Conservation (phyloP, 2,113 vertebrate species). For the Neogobius melanostomus region DNA sequence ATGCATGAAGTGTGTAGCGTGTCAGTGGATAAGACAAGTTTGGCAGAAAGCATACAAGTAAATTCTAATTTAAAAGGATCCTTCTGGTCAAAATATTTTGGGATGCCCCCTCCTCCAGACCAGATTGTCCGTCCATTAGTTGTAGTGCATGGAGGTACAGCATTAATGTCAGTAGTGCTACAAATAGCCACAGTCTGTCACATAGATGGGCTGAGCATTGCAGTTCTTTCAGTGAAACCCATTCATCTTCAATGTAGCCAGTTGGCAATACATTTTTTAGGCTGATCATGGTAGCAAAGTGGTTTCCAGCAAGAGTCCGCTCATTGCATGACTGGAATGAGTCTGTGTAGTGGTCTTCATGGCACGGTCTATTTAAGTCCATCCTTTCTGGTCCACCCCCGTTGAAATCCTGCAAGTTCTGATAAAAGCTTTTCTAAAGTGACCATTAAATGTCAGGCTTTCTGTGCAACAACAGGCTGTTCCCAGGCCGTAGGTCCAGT, state of each 20-base stretch:
- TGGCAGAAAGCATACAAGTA: slow-evolving; percentile 62
- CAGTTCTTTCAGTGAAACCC: slow-evolving; percentile 28
- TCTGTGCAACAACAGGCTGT: slow-evolving; percentile 6
- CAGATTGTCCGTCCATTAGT: slow-evolving; percentile 41
- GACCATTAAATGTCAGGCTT: slow-evolving; percentile 17
- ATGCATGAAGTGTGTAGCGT: slow-evolving; percentile 2
- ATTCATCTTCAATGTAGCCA: slow-evolving; percentile 11
- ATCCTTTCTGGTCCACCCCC: slow-evolving; percentile 7
- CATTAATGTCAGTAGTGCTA: slow-evolving; percentile 51
- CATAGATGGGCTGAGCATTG: slow-evolving; percentile 27
- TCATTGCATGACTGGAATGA: not conserved
- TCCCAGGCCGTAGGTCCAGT: slow-evolving; percentile 7
- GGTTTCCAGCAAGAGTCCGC: slow-evolving; percentile 8
- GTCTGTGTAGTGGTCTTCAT: slow-evolving; percentile 31
- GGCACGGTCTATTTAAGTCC: slow-evolving; percentile 41
- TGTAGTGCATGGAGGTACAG: slow-evolving; percentile 54
- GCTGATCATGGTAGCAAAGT: slow-evolving; percentile 27
- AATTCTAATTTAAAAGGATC: slow-evolving; percentile 28
- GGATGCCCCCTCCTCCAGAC: slow-evolving; percentile 12
- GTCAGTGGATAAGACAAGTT: slow-evolving; percentile 33
- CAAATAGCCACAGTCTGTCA: slow-evolving; percentile 29
- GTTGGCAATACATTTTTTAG: slow-evolving; percentile 11
- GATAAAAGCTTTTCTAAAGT: slow-evolving; percentile 3
- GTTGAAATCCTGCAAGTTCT: slow-evolving; percentile 10
- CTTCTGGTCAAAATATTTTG: slow-evolving; percentile 14